Conservation (phyloP, 2,113 vertebrate genomes). For the Cryptotis parvus region DNA sequence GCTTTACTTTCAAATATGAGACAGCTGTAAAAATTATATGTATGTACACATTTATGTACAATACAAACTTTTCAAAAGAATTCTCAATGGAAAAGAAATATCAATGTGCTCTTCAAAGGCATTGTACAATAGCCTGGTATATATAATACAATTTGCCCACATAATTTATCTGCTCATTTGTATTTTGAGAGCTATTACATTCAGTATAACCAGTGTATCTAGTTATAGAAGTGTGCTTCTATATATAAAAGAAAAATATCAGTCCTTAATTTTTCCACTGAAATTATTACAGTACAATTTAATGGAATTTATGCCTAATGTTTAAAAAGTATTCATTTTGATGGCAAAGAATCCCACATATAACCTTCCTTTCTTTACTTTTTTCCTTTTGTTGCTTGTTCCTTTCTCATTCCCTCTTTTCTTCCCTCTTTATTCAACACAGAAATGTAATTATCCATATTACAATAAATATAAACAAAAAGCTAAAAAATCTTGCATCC, state of each 20-base stretch:
- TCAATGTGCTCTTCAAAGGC: constrained; percentile 22
- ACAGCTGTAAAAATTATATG: constrained; percentile 64
- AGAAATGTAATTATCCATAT: constrained; percentile 1
- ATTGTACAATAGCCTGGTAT: background rate
- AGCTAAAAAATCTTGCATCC: background rate
- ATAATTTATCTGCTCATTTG: constrained; percentile 69
- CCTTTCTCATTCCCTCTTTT: rapidly evolving
- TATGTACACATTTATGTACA: constrained; percentile 46
- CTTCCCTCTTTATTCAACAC: background rate
- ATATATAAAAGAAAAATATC: constrained; percentile 67
- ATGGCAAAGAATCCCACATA: constrained; percentile 61
- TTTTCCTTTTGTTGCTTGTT: background rate
- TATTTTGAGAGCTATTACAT: constrained; percentile 66
- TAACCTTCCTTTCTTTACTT: background rate
- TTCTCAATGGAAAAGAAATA: constrained; percentile 58
- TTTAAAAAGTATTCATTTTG: constrained; percentile 72
- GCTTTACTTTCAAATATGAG: constrained; percentile 62
- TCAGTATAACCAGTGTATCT: constrained; percentile 67
- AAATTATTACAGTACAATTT: constrained; percentile 76
- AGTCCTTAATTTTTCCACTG: constrained; percentile 73
- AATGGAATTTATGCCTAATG: constrained; percentile 77
- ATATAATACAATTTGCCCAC: background rate
- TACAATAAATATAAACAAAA: background rate
- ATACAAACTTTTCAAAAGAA: constrained; percentile 40
- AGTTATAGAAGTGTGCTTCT: constrained; percentile 61